Evolutionary conservation across 1,140 invertebrate genomes (phyloP).

Genomic region (Bombyx mandarina): DNA sequence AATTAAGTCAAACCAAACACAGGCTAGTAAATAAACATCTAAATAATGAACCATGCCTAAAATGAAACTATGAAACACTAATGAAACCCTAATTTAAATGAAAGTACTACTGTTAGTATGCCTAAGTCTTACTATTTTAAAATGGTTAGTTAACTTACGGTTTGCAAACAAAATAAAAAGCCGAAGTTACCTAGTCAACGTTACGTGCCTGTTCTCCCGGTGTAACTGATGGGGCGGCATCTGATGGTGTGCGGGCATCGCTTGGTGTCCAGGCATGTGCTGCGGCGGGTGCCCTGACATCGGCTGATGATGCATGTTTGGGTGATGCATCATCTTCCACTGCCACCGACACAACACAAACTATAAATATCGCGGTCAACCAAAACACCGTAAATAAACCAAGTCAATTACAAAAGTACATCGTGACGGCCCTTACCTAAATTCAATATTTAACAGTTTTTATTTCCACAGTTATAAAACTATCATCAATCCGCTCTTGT

Average conservation of each 20-base stretch:
- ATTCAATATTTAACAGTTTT: conserved; percentile 3
- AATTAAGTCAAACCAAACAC: too few relatives aligned
- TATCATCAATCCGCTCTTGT: conserved; percentile 50
- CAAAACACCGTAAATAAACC: conserved; percentile 30
- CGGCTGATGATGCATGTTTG: conserved; percentile 68
- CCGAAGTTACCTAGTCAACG: conserved; percentile 60
- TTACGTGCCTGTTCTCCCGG: conserved; percentile 67
- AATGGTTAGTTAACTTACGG: too few relatives aligned
- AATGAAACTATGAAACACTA: too few relatives aligned
- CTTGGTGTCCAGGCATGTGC: conserved; percentile 54
- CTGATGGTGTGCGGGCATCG: conserved; percentile 56
- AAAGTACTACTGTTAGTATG: too few relatives aligned
- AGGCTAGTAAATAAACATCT: too few relatives aligned
- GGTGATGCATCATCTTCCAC: conserved; percentile 66
- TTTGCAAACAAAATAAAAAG: conserved; percentile 43
- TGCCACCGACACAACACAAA: conserved; percentile 45
- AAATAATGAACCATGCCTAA: too few relatives aligned
- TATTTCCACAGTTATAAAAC: conserved; percentile 35
- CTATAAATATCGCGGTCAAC: conserved; percentile 19
- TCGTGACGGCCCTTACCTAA: conserved; percentile 1
- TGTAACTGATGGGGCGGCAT: conserved; percentile 64
- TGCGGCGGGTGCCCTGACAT: conserved; percentile 64
- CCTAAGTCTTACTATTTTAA: too few relatives aligned
- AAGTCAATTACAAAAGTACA: not conserved
- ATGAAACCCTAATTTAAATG: too few relatives aligned